Evolutionary conservation across 2,797 vertebrate species (phyloP), one percentile per base, ranked within the genome.

Genomic region (Mallotus villosus): DNA sequence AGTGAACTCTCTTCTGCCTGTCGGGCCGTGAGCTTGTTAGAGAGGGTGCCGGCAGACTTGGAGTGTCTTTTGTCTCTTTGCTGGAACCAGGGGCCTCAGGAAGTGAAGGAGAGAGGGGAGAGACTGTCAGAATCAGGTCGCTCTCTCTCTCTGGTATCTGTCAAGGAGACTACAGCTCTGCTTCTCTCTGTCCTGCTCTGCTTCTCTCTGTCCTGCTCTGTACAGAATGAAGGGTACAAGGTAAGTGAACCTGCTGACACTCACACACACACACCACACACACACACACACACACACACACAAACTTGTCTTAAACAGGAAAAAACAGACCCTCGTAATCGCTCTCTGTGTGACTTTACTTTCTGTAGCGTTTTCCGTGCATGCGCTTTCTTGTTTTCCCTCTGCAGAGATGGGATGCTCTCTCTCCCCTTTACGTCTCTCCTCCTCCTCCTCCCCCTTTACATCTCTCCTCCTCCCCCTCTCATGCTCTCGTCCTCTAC

Each of bases 221-320:
- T 64, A 80, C 86, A 80, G 81, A 86, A 92, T 94, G 91, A 94
- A 93, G 92, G 92, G 85, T 92, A 91, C 73, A 21, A 85, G 93
- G 93, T 94, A 93, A 93, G 93, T 94, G 79, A 80, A 81, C 81
- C 76, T 68, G 61, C 34, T 65, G 8, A 32, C 63, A 17, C 19
- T 63, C 62, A 19, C 61, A 34, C 16, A 19, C 61, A 16, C 77
- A 78, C 58, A 58, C 73, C 58, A 58, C 73, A 73, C 69, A 69
- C 62, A 57, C 4, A 62, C 37, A 69, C 46, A 68, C 41, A 69
- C 67, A 69, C 32, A 16, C 16, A 17, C 29, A 3, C 1, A 12
- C 41, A 46, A 46, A 12, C 41, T 46, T 46, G 41, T 14, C 9
- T 46, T 46, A 2, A 34, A 29, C 27, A 29, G 27, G 27, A 16